Base-by-base conservation (phyloP, 2,888 invertebrate species). In the Rhagium mordax region DNA sequence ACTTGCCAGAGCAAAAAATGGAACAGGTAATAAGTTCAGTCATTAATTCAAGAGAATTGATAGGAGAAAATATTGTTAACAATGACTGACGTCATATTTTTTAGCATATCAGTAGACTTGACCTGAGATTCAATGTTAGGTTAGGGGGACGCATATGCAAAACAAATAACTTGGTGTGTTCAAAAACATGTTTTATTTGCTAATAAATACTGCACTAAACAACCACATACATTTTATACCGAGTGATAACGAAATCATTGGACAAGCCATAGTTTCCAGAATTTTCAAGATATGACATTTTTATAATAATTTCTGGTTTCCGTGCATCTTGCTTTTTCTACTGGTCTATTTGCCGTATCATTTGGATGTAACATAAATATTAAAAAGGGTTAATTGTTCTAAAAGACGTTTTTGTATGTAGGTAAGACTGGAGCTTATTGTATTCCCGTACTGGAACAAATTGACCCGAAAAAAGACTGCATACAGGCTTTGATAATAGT, bases 401-500 rank as follows among this genome's bases (percentile, higher is more conserved):
- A n/a, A n/a, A n/a, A n/a, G n/a, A n/a, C n/a, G n/a, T n/a, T n/a
- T n/a, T n/a, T n/a, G n/a, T n/a, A n/a, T 68, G 15, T 68, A 87
- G 87, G 87, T 72, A 99, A 99, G 91, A 99, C 99, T 86, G 99
- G 99, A 86, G 99, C 99, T 81, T 99, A 99, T 89, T 96, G 97
- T 87, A 99, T 99, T 90, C 99, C 99, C 84, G 96, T 98, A 82
- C 91, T 99, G 88, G 99, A 99, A 91, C 95, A 97, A 91, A 94
- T 96, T 84, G 95, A 96, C 89, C 92, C 95, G 74, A 92, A 92
- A 86, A 94, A 94, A 91, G 96, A 98, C 91, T 93, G 92, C 88
- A 98, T 99, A 88, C 99, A 99, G 92, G 99, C 98, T 85, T 91
- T 99, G 90, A 94, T 99, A 84, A 96, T 99, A 88, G 99, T 99